Conservation (phyloP, 64 coral and sea anemone species). For the Montipora foliosa region DNA sequence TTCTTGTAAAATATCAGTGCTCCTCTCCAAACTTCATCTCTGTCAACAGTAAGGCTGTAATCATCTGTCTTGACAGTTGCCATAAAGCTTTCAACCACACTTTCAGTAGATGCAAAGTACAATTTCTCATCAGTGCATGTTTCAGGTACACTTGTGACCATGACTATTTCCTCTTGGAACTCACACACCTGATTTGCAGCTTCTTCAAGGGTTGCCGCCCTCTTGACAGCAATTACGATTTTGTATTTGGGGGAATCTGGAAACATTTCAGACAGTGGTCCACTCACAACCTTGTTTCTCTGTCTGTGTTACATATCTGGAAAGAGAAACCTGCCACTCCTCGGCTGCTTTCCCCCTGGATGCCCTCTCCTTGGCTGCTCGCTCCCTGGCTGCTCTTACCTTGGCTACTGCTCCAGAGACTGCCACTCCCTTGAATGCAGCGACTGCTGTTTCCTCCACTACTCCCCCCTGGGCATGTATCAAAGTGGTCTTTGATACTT, state of each 20-base stretch:
- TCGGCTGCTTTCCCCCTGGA: not conserved
- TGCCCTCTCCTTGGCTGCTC: constrained; percentile 11
- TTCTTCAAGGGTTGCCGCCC: not conserved
- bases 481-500: constrained; percentile 26
- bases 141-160: not conserved
- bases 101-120: constrained; percentile 16
- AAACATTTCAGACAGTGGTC: no score
- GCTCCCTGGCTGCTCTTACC: no score
- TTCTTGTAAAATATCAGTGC: constrained; percentile 43
- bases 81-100: constrained; percentile 12
- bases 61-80: not conserved
- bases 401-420: no score
- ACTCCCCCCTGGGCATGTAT: constrained; percentile 15
- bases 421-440: no score
- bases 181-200: constrained; percentile 3
- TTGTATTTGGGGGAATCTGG: not conserved
- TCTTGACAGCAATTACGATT: not conserved
- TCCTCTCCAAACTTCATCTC: constrained; percentile 39
- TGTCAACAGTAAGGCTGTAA: constrained; percentile 26
- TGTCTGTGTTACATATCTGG: no score
- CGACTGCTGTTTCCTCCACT: no score
- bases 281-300: no score
- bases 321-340: no score
- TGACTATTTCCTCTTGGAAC: not conserved
- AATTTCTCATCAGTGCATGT: not conserved